Percentiles rank a stretch among this genome's conserved stretches.
Conservation (phyloP, 64 coral and sea anemone genomes). For the Astreopora myriophthalma region DNA sequence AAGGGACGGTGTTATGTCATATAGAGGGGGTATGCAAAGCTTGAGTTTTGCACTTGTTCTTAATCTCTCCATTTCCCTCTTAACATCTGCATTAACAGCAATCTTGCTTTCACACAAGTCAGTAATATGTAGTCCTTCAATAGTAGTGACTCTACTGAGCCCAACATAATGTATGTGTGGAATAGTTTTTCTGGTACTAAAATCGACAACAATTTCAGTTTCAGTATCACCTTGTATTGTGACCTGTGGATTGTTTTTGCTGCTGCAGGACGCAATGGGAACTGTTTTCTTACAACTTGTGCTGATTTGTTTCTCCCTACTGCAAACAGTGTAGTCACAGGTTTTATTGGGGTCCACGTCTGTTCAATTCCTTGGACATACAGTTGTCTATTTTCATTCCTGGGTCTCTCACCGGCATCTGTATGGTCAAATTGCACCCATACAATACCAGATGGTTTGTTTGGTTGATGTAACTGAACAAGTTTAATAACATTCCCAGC, state of each 20-base stretch:
- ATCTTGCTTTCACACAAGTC: background rate
- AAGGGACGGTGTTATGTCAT: background rate
- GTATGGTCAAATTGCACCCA: constrained; percentile 36
- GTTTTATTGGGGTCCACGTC: constrained; percentile 34
- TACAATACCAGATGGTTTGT: constrained; percentile 21
- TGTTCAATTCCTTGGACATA: background rate
- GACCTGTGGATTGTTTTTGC: constrained; percentile 46
- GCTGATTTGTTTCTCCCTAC: background rate
- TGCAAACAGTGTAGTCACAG: constrained; percentile 19
- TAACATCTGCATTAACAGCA: constrained; percentile 14
- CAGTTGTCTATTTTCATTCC: constrained; percentile 58
- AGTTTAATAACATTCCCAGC: constrained; percentile 43
- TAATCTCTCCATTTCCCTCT: constrained; percentile 41
- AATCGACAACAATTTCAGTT: background rate
- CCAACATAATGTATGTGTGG: too few species aligned
- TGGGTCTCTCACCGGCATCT: constrained; percentile 30
- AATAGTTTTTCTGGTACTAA: background rate
- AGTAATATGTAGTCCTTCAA: background rate
- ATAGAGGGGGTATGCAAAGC: background rate
- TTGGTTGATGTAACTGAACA: too few species aligned
- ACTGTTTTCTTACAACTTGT: background rate
- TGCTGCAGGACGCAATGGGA: constrained; percentile 21
- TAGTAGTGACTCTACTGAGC: background rate
- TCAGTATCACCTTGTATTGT: background rate
- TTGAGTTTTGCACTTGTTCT: background rate